Evolutionary conservation across 2,797 vertebrate species (phyloP).

Genomic region (Lagorchestes hirsutus): DNA sequence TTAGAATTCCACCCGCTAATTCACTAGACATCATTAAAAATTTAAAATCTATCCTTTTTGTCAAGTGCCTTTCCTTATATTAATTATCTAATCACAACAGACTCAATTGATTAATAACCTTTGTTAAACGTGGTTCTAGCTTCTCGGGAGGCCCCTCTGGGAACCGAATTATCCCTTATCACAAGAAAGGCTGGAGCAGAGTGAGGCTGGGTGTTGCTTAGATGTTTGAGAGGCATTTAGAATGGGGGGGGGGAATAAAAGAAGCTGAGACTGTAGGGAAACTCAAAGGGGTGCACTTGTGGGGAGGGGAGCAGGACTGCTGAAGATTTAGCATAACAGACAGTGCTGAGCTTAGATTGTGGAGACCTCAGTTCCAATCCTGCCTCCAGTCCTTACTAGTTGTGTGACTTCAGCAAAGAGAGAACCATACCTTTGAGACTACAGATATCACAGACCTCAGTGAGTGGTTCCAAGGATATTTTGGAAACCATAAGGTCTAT

Average conservation of each 20-base stretch:
- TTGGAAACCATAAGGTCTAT: not conserved
- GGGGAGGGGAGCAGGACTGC: not conserved
- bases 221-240: conserved; percentile 66
- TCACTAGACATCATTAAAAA: conserved; percentile 80
- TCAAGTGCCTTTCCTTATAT: conserved; percentile 79
- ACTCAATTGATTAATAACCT: conserved; percentile 77
- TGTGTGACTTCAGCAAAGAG: not conserved
- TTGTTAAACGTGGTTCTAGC: conserved; percentile 71
- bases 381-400: not conserved
- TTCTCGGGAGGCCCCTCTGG: conserved; percentile 69
- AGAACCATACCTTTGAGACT: not conserved
- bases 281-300: not conserved
- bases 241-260: conserved; percentile 49
- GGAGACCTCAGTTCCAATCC: not conserved
- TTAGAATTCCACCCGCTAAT: conserved; percentile 80
- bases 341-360: not conserved
- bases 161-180: conserved; percentile 59
- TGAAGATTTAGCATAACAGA: not conserved
- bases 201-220: conserved; percentile 55
- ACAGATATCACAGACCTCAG: not conserved
- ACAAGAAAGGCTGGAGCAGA: conserved; percentile 54
- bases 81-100: conserved; percentile 83
- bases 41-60: conserved; percentile 77
- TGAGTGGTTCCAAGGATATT: not conserved
- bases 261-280: not conserved